Conservation (phyloP, 2,888 invertebrate genomes). For the Agrilus cyanescens region DNA sequence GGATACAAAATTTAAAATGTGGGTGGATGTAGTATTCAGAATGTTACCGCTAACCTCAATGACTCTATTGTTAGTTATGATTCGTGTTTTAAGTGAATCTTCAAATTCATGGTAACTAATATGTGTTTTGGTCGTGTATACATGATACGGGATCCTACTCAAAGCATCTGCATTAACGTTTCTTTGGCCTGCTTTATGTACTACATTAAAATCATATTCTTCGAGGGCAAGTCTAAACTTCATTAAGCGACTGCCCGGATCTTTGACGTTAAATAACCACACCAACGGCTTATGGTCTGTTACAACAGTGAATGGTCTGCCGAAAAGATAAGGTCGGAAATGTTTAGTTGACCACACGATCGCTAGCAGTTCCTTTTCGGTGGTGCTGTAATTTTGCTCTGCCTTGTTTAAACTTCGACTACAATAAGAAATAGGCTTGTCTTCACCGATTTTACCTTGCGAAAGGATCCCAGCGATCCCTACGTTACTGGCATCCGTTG, state of each 20-base stretch:
- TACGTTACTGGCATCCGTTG: too few species aligned
- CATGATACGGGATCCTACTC: slow-evolving; percentile 9
- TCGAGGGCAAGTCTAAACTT: slow-evolving; percentile 23
- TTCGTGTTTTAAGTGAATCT: too few species aligned
- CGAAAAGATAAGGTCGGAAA: slow-evolving; percentile 30
- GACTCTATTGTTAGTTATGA: too few species aligned
- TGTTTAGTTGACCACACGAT: slow-evolving; percentile 26
- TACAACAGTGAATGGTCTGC: too few species aligned
- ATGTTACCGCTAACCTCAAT: too few species aligned
- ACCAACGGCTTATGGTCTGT: too few species aligned
- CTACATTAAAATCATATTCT: too few species aligned
- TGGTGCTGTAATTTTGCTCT: slow-evolving; percentile 27
- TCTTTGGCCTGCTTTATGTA: slow-evolving; percentile 18
- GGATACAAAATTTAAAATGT: too few species aligned
- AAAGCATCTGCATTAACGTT: slow-evolving; percentile 25
- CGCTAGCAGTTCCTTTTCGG: slow-evolving; percentile 28
- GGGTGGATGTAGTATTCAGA: too few species aligned
- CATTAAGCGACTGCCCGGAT: slow-evolving; percentile 21
- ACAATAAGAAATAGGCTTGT: too few species aligned
- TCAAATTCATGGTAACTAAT: slow-evolving; percentile 10
- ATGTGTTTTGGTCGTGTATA: neutral
- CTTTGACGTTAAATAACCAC: slow-evolving; percentile 24
- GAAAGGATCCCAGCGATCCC: slow-evolving; percentile 17
- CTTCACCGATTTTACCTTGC: slow-evolving; percentile 26
- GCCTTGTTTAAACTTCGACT: too few species aligned